Percentiles rank a stretch among this genome's conserved stretches.
Conservation (phyloP, 1,140 invertebrate genomes). For the Thalassaphorura encarpata region DNA sequence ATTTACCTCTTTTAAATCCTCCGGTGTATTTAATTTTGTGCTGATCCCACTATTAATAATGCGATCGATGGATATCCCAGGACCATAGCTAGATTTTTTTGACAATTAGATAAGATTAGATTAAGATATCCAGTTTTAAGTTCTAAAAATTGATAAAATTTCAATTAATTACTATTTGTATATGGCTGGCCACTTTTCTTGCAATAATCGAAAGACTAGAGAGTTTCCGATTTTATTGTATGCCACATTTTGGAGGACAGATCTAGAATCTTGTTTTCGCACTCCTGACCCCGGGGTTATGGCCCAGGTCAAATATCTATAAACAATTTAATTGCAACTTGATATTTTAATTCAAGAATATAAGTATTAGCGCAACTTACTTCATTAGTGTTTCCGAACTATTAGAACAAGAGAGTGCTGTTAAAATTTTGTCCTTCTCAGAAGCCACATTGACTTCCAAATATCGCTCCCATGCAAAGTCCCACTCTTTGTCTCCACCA, state of each 20-base stretch:
- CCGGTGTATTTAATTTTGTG: slow-evolving; percentile 55
- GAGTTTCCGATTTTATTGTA: slow-evolving; percentile 54
- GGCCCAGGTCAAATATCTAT: slow-evolving; percentile 53
- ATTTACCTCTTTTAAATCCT: slow-evolving; percentile 53
- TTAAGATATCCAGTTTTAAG: not conserved
- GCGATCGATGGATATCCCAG: slow-evolving; percentile 55
- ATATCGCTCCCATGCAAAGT: slow-evolving; percentile 65
- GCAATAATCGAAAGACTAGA: slow-evolving; percentile 26
- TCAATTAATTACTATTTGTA: slow-evolving; percentile 16
- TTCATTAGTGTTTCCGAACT: slow-evolving; percentile 57
- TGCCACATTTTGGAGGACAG: slow-evolving; percentile 50
- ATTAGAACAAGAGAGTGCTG: slow-evolving; percentile 61
- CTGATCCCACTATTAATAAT: slow-evolving; percentile 56
- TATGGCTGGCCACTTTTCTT: slow-evolving; percentile 21
- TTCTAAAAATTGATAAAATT: not conserved
- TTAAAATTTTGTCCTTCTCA: slow-evolving; percentile 60
- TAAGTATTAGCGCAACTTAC: not conserved
- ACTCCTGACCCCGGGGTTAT: slow-evolving; percentile 50
- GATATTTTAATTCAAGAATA: not conserved
- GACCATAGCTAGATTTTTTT: slow-evolving; percentile 63
- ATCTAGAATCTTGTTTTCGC: slow-evolving; percentile 53
- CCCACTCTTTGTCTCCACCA: slow-evolving; percentile 63
- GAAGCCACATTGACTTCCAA: slow-evolving; percentile 56
- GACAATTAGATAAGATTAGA: too few species aligned
- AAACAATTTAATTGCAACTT: slow-evolving; percentile 2